These are phyloP conservation scores for Ellobius talpinus DNA, from an alignment of 2,113 vertebrate species.

Conservation along the genomic window DNA sequence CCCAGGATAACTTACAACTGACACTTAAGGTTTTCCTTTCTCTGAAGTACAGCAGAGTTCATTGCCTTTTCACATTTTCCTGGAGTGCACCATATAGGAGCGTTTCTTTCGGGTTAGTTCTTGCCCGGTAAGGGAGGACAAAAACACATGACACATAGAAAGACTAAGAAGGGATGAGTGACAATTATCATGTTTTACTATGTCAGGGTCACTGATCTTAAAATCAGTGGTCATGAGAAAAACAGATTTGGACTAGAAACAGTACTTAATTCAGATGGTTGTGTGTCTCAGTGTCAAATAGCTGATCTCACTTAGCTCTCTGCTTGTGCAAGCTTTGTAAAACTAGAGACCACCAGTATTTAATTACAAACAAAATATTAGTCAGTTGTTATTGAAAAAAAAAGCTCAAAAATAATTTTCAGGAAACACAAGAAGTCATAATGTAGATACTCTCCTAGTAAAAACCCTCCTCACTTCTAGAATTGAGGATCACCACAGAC, in stretches of 20 bases:
- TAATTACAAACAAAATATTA: not conserved
- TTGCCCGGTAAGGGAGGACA: not conserved
- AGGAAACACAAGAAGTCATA: not conserved
- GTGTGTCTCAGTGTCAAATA: not conserved
- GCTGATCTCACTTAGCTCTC: not conserved
- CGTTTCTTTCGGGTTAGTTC: not conserved
- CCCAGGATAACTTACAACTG: not conserved
- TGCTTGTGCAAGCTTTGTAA: not conserved
- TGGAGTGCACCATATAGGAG: not conserved
- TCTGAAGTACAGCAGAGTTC: slow-evolving; percentile 3
- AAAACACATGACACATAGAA: not conserved
- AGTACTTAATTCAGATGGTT: slow-evolving; percentile 9
- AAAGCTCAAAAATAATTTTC: not conserved
- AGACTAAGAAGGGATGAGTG: not conserved
- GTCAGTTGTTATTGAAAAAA: not conserved
- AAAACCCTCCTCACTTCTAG: not conserved
- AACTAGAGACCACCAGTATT: not conserved
- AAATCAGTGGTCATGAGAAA: slow-evolving; percentile 13
- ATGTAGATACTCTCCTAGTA: not conserved
- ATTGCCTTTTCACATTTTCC: not conserved
- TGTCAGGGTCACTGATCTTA: not conserved
- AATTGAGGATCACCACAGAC: not conserved
- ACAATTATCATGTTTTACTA: not conserved
- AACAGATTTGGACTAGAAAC: not conserved
- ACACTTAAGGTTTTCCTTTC: not conserved